phyloP scores from a whole-genome alignment of 1,140 invertebrate species.

The Charaxes varanes region DNA sequence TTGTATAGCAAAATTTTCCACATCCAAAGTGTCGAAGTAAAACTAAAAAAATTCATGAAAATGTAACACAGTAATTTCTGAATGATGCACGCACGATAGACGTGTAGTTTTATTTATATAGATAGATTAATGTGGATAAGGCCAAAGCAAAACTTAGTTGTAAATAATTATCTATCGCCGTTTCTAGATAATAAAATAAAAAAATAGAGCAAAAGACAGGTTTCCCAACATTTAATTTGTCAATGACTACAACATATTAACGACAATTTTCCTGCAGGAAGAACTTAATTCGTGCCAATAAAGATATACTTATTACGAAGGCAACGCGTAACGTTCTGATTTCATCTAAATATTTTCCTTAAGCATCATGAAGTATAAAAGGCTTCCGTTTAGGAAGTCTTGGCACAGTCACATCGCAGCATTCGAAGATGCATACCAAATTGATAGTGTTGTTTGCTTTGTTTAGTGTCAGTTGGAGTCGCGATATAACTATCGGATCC shows the following conservation, averaged over 20 bases:
- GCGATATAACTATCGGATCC: constrained; percentile 37
- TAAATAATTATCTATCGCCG: too few species aligned
- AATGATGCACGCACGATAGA: too few species aligned
- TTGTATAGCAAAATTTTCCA: too few species aligned
- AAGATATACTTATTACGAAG: constrained; percentile 43
- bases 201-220: too few species aligned
- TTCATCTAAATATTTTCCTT: constrained; percentile 46
- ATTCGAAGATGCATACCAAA: constrained; percentile 37
- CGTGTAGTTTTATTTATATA: too few species aligned
- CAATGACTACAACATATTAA: constrained; percentile 47
- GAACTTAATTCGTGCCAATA: constrained; percentile 40
- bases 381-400: constrained; percentile 9
- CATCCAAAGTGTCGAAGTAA: too few species aligned
- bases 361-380: constrained; percentile 40
- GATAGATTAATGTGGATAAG: too few species aligned
- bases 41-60: too few species aligned
- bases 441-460: constrained; percentile 30
- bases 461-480: constrained; percentile 23
- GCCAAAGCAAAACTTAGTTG: too few species aligned
- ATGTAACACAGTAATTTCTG: too few species aligned
- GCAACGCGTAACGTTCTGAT: constrained; percentile 31
- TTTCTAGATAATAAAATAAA: too few species aligned
- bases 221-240: too few species aligned
- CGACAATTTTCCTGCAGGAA: constrained; percentile 60
- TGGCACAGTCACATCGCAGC: constrained; percentile 21